Percentiles rank a stretch among this genome's conserved stretches.
Conservation (phyloP, 2,797 vertebrate species). For the Rhynchonycteris naso region DNA sequence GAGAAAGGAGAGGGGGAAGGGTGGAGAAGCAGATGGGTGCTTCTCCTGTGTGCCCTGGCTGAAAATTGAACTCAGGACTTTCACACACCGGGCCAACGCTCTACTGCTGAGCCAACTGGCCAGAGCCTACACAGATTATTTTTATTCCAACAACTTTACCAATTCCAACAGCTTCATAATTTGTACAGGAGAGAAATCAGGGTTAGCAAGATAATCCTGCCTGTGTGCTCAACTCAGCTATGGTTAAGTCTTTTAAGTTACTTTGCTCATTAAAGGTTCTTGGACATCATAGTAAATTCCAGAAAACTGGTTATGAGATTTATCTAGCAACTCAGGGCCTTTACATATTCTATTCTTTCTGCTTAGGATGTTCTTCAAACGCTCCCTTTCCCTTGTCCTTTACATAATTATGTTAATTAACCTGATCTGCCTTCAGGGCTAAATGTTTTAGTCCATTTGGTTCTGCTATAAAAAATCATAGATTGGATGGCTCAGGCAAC, state of each 20-base stretch:
- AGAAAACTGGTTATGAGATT: not conserved
- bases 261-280: not conserved
- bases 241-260: not conserved
- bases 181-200: not conserved
- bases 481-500: not conserved
- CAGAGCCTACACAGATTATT: not conserved
- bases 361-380: not conserved
- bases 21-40: too few species aligned
- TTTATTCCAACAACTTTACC: slow-evolving; percentile 30
- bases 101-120: too few species aligned
- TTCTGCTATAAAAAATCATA: not conserved
- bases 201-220: not conserved
- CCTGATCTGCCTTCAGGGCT: not conserved
- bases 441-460: not conserved
- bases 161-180: not conserved
- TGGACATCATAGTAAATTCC: not conserved
- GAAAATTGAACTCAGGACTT: too few species aligned
- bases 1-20: too few species aligned
- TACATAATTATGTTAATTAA: not conserved
- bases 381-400: not conserved
- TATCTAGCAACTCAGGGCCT: not conserved
- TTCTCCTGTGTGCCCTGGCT: too few species aligned
- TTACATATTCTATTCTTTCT: not conserved
- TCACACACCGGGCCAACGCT: too few species aligned
- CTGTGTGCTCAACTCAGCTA: not conserved